Base-by-base conservation (phyloP, 2,797 vertebrate genomes). In the Thaleichthys pacificus region DNA sequence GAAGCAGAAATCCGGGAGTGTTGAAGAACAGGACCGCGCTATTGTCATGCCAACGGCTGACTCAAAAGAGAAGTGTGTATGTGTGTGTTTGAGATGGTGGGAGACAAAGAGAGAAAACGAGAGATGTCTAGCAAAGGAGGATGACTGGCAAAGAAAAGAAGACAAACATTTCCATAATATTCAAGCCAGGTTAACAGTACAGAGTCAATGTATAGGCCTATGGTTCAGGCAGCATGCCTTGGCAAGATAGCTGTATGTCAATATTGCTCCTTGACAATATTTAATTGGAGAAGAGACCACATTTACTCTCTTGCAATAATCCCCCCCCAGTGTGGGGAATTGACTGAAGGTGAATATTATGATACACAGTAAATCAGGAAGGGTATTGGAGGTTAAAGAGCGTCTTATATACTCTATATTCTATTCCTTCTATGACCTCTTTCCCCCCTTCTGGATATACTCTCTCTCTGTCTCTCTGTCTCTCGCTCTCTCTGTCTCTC, bases 1-100 rank as follows among this genome's bases (percentile, higher is more conserved):
- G 78, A 83, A 77, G 79, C 74, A 77, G 75, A 79, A 72, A 78
- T 75, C 58, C 66, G 24, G 68, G 70, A 66, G 60, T 73, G 69
- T 64, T 68, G 68, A 73, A 78, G 73, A 71, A 75, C 70, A 67
- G 68, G 71, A 74, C 72, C 72, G 71, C 69, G 73, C 56, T 73
- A 72, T 61, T 76, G 74, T 74, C 75, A 66, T 63, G 72, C 75
- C 76, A 77, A 80, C 47, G 58, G 64, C 61, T 26, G 60, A 32
- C 68, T 70, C 61, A 30, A 65, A 30, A 68, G 17, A 58, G 47
- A 35, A 26, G 26, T 15, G 21, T 24, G 60, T 22, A 35, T 28
- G 28, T 28, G 58, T n/a, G 54, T 15, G 21, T 24, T 49, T 22
- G 57, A 69, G 58, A 42, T 21, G 12, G 42, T 47, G 42, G 42